A percentile compares a stretch with the other conserved stretches of the same genome.
Conservation (phyloP, 2,797 vertebrate genomes). For the Melanogrammus aeglefinus region DNA sequence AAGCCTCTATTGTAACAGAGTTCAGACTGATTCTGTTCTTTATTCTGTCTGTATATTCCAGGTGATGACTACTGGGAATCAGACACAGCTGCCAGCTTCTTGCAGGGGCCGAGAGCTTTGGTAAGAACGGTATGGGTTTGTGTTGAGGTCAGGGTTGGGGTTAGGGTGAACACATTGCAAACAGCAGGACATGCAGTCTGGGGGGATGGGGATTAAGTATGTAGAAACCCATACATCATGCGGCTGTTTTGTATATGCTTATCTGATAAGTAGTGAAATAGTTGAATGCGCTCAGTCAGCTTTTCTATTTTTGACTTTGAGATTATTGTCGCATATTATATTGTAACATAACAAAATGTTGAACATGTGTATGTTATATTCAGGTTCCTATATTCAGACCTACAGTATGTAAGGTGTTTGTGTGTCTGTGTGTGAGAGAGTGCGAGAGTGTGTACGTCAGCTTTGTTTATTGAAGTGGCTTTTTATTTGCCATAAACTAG, state of each 20-base stretch:
- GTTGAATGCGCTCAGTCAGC: background rate
- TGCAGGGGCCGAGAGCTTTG: background rate
- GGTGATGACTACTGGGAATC: background rate
- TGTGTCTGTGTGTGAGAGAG: slow-evolving; percentile 8
- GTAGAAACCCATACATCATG: too few species aligned
- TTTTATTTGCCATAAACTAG: background rate
- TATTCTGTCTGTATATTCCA: background rate
- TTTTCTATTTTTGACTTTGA: background rate
- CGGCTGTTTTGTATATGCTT: too few species aligned
- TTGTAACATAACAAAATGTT: background rate
- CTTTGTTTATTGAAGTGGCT: background rate
- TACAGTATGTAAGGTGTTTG: slow-evolving; percentile 9
- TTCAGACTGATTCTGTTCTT: background rate
- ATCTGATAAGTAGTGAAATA: too few species aligned
- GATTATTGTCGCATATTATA: background rate
- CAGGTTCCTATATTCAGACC: background rate
- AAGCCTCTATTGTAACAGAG: too few species aligned
- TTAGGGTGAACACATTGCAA: too few species aligned
- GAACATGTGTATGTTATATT: slow-evolving; percentile 3
- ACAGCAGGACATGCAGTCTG: too few species aligned
- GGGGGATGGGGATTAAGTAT: too few species aligned
- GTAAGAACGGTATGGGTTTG: background rate
- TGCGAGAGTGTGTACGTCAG: background rate
- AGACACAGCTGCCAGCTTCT: background rate
- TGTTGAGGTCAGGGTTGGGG: too few species aligned